A percentile compares a stretch with the other conserved stretches of the same genome.
These are phyloP conservation scores for Silurus aristotelis DNA, from an alignment of 2,797 vertebrate species.

Conservation along the genomic window DNA sequence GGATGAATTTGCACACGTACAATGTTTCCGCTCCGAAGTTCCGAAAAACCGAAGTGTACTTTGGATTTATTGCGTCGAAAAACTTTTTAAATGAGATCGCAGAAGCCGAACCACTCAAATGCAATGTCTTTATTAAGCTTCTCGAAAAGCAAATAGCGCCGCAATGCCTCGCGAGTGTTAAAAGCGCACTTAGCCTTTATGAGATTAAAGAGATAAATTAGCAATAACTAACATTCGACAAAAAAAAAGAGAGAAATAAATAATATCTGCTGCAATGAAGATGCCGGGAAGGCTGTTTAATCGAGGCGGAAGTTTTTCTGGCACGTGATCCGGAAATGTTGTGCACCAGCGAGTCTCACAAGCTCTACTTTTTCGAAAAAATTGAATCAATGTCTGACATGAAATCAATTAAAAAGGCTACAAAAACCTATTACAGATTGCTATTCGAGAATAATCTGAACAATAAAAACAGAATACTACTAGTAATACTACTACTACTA, in stretches of 20 bases:
- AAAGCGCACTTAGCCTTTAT: constrained; percentile 20
- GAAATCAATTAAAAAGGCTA: background rate
- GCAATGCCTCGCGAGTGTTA: background rate
- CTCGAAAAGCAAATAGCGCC: constrained; percentile 1
- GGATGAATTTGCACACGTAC: background rate
- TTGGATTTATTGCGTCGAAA: background rate
- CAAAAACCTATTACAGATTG: background rate
- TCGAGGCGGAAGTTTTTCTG: background rate
- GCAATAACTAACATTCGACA: background rate
- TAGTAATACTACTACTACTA: too few species aligned
- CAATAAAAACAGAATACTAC: too few species aligned
- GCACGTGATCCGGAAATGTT: background rate
- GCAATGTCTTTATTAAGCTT: background rate
- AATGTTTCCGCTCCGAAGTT: background rate
- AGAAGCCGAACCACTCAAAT: constrained; percentile 13
- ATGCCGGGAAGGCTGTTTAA: background rate
- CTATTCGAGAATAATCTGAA: background rate
- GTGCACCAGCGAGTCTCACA: background rate
- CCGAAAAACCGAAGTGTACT: background rate
- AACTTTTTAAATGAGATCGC: constrained; percentile 20
- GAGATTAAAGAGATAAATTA: constrained; percentile 29
- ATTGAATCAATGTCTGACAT: background rate
- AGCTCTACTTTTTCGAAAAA: background rate
- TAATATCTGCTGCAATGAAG: constrained; percentile 13
- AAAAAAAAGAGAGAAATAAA: background rate